phyloP scores from a whole-genome alignment of 1,140 invertebrate genomes.

The Glossosoma conforme region DNA sequence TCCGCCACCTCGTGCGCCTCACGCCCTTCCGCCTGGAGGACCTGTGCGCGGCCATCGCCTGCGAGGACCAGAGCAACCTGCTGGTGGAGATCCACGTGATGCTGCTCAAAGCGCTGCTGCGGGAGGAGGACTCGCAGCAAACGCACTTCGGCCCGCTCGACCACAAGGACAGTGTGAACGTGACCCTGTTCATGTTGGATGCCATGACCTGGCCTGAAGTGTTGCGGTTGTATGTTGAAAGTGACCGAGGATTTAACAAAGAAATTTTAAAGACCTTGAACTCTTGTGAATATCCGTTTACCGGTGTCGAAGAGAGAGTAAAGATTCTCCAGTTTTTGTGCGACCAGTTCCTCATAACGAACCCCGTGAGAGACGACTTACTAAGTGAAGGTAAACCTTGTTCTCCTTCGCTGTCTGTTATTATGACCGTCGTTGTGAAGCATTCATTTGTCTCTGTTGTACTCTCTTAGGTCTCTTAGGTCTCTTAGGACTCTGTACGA shows the following conservation, averaged over 20 bases:
- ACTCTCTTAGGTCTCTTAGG: no score
- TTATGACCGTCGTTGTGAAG: no score
- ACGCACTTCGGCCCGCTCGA: constrained; percentile 94
- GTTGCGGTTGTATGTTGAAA: constrained; percentile 82
- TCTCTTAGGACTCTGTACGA: no score
- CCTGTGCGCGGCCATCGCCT: constrained; percentile 86
- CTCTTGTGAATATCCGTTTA: constrained; percentile 85
- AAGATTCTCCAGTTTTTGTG: constrained; percentile 86
- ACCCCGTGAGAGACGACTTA: constrained; percentile 87
- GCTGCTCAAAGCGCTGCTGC: constrained; percentile 81
- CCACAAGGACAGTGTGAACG: constrained; percentile 94
- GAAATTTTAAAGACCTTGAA: constrained; percentile 63
- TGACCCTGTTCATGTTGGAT: constrained; percentile 87
- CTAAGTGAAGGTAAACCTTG: constrained; percentile 87
- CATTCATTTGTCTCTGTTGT: no score
- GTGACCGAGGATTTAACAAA: constrained; percentile 75
- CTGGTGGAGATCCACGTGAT: constrained; percentile 90
- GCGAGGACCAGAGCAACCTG: constrained; percentile 86
- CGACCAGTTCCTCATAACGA: constrained; percentile 91
- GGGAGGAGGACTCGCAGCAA: constrained; percentile 92
- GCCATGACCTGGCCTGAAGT: constrained; percentile 93
- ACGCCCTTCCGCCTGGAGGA: constrained; percentile 95
- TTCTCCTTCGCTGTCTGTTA: no score
- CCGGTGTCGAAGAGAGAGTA: constrained; percentile 74
- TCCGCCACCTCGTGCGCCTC: constrained; percentile 80